Evolutionary conservation across 2,113 vertebrate species (phyloP).

Genomic region (Tragelaphus scriptus): DNA sequence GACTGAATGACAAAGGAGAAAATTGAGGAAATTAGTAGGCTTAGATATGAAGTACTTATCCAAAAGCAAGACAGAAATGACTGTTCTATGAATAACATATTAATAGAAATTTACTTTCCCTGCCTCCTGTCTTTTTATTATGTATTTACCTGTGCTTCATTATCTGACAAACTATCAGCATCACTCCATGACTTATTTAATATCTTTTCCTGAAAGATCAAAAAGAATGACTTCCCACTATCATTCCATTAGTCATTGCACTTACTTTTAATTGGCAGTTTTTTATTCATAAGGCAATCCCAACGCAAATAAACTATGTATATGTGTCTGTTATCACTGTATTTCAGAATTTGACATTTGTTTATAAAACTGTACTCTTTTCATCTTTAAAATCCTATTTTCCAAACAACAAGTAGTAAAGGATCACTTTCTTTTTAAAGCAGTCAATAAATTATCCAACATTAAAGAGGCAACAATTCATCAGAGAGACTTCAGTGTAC

Average conservation of each 20-base stretch:
- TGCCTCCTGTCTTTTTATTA: background rate
- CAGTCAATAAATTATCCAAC: background rate
- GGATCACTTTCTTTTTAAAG: background rate
- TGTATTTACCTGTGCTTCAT: background rate
- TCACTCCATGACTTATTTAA: background rate
- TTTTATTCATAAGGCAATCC: background rate
- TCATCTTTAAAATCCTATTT: background rate
- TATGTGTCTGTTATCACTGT: background rate
- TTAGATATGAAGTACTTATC: background rate
- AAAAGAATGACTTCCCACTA: background rate
- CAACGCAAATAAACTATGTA: background rate
- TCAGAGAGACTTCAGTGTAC: background rate
- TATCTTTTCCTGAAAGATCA: background rate
- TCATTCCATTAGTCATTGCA: background rate
- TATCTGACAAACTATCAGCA: background rate
- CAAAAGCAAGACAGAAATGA: background rate
- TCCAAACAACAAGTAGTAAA: background rate
- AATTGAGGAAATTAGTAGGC: background rate
- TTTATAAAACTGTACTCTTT: background rate
- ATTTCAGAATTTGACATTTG: background rate
- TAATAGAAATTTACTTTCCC: background rate
- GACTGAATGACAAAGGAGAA: background rate
- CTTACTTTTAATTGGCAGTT: background rate
- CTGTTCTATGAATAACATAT: accelerated
- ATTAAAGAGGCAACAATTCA: background rate